Percentiles rank a stretch among this genome's conserved stretches.
Evolutionary conservation across 2,888 invertebrate genomes (phyloP).

Genomic region (Crematogaster levior): DNA sequence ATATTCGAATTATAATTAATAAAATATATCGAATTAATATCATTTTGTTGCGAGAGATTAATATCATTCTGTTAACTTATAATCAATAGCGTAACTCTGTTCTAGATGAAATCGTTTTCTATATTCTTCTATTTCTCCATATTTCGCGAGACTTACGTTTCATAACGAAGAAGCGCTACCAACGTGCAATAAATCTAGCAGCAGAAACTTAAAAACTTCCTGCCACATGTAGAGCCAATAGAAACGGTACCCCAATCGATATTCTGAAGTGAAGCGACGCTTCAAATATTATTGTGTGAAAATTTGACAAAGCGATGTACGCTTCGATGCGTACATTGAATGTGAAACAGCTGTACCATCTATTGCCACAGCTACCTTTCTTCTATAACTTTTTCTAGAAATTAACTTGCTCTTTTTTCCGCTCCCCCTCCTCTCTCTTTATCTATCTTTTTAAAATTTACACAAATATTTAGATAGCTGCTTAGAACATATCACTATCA

Average conservation of each 20-base stretch:
- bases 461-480: background rate
- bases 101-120: background rate
- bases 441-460: background rate
- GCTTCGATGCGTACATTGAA: slow-evolving; percentile 49
- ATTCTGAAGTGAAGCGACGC: slow-evolving; percentile 37
- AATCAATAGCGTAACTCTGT: background rate
- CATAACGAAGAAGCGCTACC: background rate
- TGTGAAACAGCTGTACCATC: slow-evolving; percentile 41
- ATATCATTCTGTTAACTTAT: background rate
- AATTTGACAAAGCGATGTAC: slow-evolving; percentile 52
- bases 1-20: no score
- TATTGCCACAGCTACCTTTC: slow-evolving; percentile 15
- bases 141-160: background rate
- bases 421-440: background rate
- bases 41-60: background rate
- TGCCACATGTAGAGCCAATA: slow-evolving; percentile 46
- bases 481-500: background rate
- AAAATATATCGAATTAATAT: slow-evolving; percentile 9
- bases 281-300: slow-evolving; percentile 47
- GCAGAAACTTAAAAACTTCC: slow-evolving; percentile 44
- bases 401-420: slow-evolving; percentile 15
- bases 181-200: background rate
- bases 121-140: background rate
- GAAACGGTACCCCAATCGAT: slow-evolving; percentile 49
- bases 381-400: slow-evolving; percentile 5